A percentile compares a stretch with the other conserved stretches of the same genome.
Evolutionary conservation across 2,113 vertebrate genomes (phyloP).

Genomic region (Scytalopus superciliaris): DNA sequence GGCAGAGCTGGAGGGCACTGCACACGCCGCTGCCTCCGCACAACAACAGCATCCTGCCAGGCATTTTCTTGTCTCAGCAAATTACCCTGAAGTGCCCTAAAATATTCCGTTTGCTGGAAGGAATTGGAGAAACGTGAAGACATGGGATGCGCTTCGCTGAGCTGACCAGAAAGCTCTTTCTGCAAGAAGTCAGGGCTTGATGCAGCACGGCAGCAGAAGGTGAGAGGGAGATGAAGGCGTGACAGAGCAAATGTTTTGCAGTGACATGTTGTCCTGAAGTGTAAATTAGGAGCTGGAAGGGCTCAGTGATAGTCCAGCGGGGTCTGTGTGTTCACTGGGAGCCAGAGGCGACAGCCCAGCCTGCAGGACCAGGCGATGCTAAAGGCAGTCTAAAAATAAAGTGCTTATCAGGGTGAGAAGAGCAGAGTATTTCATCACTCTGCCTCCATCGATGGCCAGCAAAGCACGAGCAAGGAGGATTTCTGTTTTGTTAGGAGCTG

Average conservation of each 20-base stretch:
- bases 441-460: neutral
- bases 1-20: neutral
- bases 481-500: neutral
- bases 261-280: neutral
- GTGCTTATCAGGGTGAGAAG: neutral
- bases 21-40: neutral
- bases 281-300: neutral
- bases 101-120: neutral
- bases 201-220: neutral
- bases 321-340: neutral
- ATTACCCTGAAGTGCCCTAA: neutral
- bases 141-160: neutral
- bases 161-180: neutral
- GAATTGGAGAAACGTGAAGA: neutral
- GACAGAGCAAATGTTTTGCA: neutral
- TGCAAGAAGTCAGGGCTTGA: neutral
- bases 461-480: neutral
- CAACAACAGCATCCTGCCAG: neutral
- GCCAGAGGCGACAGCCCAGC: neutral
- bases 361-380: neutral
- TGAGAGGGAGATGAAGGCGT: neutral
- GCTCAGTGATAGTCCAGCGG: neutral
- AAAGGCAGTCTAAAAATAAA: constrained; percentile 39
- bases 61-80: neutral
- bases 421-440: neutral